These are phyloP conservation scores for Drosophila insularis DNA, from an alignment of 1,140 invertebrate species.

Conservation along the genomic window DNA sequence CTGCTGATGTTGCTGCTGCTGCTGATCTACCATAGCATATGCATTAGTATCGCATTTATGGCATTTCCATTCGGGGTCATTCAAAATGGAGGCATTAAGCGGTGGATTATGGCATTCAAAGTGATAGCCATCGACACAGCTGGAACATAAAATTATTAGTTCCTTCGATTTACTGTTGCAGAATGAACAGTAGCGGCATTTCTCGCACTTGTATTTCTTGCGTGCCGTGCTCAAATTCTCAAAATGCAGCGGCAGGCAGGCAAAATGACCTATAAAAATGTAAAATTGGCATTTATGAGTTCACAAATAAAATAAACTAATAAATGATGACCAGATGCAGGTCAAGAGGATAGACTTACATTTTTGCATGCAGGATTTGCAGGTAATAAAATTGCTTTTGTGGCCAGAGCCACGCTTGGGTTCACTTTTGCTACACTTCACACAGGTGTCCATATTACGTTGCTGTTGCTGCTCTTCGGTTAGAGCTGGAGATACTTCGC, in stretches of 20 bases:
- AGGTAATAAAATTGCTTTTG: conserved; percentile 64
- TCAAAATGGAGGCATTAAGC: conserved; percentile 16
- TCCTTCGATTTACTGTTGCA: conserved; percentile 30
- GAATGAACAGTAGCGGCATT: conserved; percentile 51
- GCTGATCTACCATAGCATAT: conserved; percentile 6
- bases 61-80: conserved; percentile 63
- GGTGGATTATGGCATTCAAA: conserved; percentile 56
- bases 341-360: conserved; percentile 38
- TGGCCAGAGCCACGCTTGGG: conserved; percentile 61
- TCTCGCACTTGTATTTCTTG: conserved; percentile 58
- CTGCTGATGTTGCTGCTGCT: neutral
- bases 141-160: conserved; percentile 47
- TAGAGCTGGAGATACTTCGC: conserved; percentile 1
- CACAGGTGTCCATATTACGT: conserved; percentile 56
- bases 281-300: neutral
- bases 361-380: conserved; percentile 62
- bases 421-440: conserved; percentile 65
- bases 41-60: conserved; percentile 33
- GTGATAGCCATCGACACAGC: conserved; percentile 58
- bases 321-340: too few species aligned
- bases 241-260: conserved; percentile 42
- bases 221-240: conserved; percentile 47
- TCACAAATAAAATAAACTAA: neutral
- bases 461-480: conserved; percentile 15
- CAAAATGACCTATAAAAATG: conserved; percentile 53